These are phyloP conservation scores for Augochlorella aurata DNA, from an alignment of 2,888 invertebrate species.

Conservation along the genomic window DNA sequence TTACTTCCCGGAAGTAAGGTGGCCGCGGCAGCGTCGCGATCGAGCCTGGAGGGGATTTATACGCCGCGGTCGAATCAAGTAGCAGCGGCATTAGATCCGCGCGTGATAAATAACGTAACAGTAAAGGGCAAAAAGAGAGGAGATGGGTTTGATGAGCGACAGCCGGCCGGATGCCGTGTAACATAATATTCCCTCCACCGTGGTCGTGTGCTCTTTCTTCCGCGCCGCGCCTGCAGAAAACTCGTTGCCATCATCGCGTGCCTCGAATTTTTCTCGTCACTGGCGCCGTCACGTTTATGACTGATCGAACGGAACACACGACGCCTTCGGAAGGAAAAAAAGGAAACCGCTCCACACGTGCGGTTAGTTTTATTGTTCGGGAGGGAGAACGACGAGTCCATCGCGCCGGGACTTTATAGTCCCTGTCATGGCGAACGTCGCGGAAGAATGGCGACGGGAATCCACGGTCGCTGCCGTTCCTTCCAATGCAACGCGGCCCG, in stretches of 20 bases:
- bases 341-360: neutral
- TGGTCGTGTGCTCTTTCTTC: constrained; percentile 32
- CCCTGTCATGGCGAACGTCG: constrained; percentile 3
- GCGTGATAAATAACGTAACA: constrained; percentile 68
- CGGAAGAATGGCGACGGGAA: constrained; percentile 9
- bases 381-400: constrained; percentile 7
- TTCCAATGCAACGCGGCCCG: neutral
- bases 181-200: constrained; percentile 55
- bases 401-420: neutral
- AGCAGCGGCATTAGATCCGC: constrained; percentile 63
- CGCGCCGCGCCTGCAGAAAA: constrained; percentile 32
- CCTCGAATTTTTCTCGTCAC: constrained; percentile 34
- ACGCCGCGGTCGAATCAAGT: constrained; percentile 46
- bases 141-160: constrained; percentile 65
- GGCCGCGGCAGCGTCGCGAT: constrained; percentile 49
- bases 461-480: neutral
- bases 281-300: constrained; percentile 35
- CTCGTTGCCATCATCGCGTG: constrained; percentile 37
- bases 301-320: constrained; percentile 37
- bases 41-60: constrained; percentile 51
- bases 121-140: constrained; percentile 61
- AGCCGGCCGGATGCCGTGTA: constrained; percentile 65
- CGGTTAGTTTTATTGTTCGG: constrained; percentile 38
- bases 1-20: constrained; percentile 66
- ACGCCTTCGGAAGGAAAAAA: neutral